Evolutionary conservation across 64 coral and sea anemone species (phyloP), one percentile per base, ranked within the genome.

Genomic region (Anthopleura sola): DNA sequence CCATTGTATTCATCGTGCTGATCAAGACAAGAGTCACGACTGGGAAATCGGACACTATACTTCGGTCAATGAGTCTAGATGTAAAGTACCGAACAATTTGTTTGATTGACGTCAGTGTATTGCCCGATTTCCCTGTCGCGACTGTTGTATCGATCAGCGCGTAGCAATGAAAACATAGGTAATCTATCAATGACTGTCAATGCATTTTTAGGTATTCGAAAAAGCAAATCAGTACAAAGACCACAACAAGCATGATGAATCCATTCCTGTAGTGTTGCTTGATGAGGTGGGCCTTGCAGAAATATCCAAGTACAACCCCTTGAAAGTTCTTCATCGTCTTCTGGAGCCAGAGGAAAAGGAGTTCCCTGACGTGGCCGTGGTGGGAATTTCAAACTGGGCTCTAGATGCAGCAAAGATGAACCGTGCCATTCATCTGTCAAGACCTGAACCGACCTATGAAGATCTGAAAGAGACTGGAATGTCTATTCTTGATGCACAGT

Each of bases 331-430:
- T 24, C 92, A 93, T 75, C 82, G 87, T 37, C 60, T 89, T 3
- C 69, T 93, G 23, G 92, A 93, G 46, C 92, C 86, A 13, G 83
- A 55, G 47, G 77, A 93, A 0, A 40, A 75, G 20, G 37, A 68
- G 28, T 55, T 89, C 47, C 92, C 92, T 82, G 76, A 93, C 71
- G 87, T 93, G 24, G 92, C 86, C n/a, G 92, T 93, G 0, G 92
- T 93, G 10, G 92, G 92, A 68, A 89, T 93, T 51, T 93, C 92
- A 54, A 93, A 93, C 82, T 93, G 92, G 92, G 81, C 86, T 15
- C 78, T 93, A 19, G 92, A 93, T 75, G 86, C 92, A 29, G 92
- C 92, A 16, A 93, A 93, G 58, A 93, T 93, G 92, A 93, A 93
- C 87, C 82, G 92, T 56, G 92, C 92, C 19, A 86, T 93, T 39